Evolutionary conservation across 2,888 invertebrate genomes (phyloP).

Genomic region (Schizaphis graminum): DNA sequence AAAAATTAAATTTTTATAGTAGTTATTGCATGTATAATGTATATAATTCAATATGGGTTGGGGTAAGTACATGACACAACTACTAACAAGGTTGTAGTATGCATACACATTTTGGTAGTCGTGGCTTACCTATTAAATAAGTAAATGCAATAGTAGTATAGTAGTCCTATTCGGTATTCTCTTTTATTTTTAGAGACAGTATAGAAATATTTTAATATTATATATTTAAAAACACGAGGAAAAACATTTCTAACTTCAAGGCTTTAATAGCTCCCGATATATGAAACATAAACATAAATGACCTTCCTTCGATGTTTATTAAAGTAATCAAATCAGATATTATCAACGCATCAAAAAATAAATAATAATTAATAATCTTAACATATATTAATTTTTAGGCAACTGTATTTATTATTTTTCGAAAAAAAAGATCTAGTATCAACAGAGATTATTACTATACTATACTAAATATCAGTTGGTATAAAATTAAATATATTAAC

Average conservation of each 20-base stretch:
- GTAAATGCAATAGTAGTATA: not conserved
- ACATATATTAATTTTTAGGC: not conserved
- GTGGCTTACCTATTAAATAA: slow-evolving; percentile 7
- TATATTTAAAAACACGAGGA: not conserved
- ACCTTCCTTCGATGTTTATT: slow-evolving; percentile 5
- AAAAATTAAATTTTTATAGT: not conserved
- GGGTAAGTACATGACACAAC: not conserved
- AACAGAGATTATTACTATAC: not conserved
- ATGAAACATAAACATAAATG: not conserved
- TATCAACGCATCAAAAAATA: not conserved
- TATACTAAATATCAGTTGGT: not conserved
- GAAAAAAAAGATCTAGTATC: not conserved
- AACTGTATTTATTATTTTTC: not conserved
- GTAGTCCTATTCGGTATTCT: not conserved
- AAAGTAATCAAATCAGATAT: not conserved
- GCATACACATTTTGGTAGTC: not conserved
- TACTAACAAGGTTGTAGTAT: no score
- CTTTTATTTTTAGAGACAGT: not conserved
- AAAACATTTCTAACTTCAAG: not conserved
- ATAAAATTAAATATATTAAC: not conserved
- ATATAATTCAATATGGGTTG: not conserved
- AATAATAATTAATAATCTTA: not conserved
- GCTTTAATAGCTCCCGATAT: not conserved
- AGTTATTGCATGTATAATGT: not conserved
- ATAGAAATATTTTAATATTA: not conserved